These are phyloP conservation scores for Triplophysa yarkandensis DNA, from an alignment of 2,797 vertebrate genomes.

Conservation along the genomic window DNA sequence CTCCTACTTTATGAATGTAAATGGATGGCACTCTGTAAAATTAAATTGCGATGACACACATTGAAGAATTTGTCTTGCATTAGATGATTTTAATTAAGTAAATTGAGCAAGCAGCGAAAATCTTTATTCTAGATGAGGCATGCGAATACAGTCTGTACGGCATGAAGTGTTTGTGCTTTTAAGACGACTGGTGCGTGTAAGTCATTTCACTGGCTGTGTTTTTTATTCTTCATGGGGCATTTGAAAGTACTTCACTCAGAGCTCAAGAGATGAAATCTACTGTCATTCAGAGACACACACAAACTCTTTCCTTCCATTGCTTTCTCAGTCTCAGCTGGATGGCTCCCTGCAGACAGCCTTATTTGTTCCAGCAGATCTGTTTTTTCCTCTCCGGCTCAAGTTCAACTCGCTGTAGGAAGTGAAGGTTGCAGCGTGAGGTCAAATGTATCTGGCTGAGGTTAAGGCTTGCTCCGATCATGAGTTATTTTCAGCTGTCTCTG, in stretches of 20 bases:
- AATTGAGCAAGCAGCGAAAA: not conserved
- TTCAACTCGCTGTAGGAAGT: conserved; percentile 29
- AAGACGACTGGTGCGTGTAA: not conserved
- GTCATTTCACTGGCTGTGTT: not conserved
- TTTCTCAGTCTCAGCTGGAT: conserved; percentile 11
- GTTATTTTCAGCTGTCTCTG: conserved; percentile 39
- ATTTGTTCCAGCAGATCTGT: conserved; percentile 39
- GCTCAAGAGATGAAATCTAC: conserved; percentile 32
- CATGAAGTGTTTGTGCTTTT: not conserved
- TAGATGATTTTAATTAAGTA: not conserved
- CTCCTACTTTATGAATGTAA: not conserved
- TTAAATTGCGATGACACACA: not conserved
- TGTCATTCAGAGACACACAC: conserved; percentile 22
- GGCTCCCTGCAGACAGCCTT: conserved; percentile 21
- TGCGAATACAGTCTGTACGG: not conserved
- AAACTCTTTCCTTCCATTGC: not conserved
- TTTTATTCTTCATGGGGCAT: not conserved
- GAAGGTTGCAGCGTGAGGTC: conserved; percentile 37
- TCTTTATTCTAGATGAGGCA: not conserved
- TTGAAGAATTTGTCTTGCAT: not conserved
- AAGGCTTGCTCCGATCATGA: conserved; percentile 28
- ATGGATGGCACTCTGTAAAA: not conserved
- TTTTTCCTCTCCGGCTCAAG: conserved; percentile 38
- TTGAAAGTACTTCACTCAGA: not conserved
- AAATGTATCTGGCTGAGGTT: conserved; percentile 46